Evolutionary conservation across 2,113 vertebrate species (phyloP).

Genomic region (Mugil cephalus): DNA sequence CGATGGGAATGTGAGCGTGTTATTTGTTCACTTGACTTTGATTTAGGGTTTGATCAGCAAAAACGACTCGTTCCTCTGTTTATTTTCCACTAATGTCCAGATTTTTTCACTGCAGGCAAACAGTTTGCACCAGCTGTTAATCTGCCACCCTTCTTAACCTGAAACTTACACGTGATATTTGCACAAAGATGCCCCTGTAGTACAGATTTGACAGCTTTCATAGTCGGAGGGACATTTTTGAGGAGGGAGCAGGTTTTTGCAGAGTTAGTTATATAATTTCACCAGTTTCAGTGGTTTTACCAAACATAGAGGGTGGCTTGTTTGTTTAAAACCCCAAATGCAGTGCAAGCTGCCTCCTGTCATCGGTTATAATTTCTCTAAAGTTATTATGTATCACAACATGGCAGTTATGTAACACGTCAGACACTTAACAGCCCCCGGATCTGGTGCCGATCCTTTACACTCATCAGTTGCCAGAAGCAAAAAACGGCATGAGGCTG

Average conservation of each 20-base stretch:
- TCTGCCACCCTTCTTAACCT: neutral
- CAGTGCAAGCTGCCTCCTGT: constrained; percentile 3
- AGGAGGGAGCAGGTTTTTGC: constrained; percentile 27
- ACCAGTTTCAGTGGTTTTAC: constrained; percentile 24
- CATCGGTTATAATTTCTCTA: constrained; percentile 3
- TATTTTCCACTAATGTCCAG: neutral
- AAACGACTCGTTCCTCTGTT: neutral
- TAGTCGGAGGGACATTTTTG: constrained; percentile 3
- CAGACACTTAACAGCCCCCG: neutral
- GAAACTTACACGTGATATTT: constrained; percentile 8
- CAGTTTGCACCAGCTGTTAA: neutral
- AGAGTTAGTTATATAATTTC: constrained; percentile 31
- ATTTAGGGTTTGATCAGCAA: constrained; percentile 7
- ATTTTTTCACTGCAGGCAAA: neutral
- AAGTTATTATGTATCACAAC: constrained; percentile 22
- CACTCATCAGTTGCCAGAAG: constrained; percentile 22
- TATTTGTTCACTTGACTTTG: constrained; percentile 16
- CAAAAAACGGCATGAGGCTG: constrained; percentile 18
- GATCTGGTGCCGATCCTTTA: neutral
- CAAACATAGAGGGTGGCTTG: constrained; percentile 21
- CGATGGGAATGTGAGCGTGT: constrained; percentile 7
- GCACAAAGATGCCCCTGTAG: constrained; percentile 16
- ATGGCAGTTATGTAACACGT: constrained; percentile 27
- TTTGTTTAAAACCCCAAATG: constrained; percentile 16
- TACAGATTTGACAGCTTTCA: neutral